A percentile compares a stretch with the other conserved stretches of the same genome.
phyloP scores from a whole-genome alignment of 1,140 invertebrate species.

The Prorops nasuta region DNA sequence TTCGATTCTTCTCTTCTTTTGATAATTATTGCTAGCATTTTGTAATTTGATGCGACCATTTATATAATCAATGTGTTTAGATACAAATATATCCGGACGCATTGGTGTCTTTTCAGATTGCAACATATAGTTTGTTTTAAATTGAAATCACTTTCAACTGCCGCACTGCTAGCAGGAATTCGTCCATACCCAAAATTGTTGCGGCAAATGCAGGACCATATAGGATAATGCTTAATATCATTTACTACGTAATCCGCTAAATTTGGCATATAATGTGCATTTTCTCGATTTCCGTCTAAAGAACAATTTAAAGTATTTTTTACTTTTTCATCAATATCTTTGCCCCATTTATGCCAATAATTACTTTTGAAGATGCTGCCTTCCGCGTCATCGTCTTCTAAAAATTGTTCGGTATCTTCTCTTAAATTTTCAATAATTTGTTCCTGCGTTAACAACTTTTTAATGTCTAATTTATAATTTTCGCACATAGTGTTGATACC shows the following conservation, averaged over 20 bases:
- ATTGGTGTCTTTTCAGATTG: neutral
- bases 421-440: neutral
- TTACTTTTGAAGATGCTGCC: neutral
- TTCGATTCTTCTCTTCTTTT: neutral
- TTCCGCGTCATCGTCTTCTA: neutral
- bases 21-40: neutral
- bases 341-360: neutral
- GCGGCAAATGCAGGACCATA: slow-evolving; percentile 7
- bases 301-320: neutral
- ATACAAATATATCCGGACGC: neutral
- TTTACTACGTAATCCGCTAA: slow-evolving; percentile 5
- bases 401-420: neutral
- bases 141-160: slow-evolving; percentile 11
- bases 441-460: neutral
- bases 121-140: slow-evolving; percentile 2
- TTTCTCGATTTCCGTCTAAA: slow-evolving; percentile 3
- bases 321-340: neutral
- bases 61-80: neutral
- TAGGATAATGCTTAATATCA: slow-evolving; percentile 9
- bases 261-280: slow-evolving; percentile 2
- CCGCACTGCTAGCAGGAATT: slow-evolving; percentile 8
- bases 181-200: slow-evolving; percentile 16
- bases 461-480: neutral
- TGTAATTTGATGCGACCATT: neutral
- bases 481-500: neutral